phyloP scores from a whole-genome alignment of 2,113 vertebrate species.

The Centrocercus urophasianus region DNA sequence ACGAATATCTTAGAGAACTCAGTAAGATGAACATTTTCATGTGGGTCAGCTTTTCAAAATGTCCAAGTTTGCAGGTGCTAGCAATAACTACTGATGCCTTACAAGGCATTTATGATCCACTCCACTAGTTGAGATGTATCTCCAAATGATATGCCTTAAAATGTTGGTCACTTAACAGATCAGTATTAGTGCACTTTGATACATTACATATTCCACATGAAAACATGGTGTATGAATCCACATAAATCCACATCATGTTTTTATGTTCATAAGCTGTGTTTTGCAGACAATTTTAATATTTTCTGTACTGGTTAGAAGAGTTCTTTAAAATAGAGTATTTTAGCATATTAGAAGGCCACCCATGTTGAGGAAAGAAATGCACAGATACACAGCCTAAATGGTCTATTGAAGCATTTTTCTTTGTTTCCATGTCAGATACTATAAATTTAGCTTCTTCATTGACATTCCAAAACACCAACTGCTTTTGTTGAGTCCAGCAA shows the following conservation, averaged over 20 bases:
- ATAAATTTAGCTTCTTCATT: neutral
- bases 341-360: neutral
- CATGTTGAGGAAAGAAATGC: neutral
- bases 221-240: neutral
- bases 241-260: neutral
- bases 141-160: neutral
- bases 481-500: neutral
- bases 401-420: neutral
- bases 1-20: neutral
- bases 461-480: neutral
- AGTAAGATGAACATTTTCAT: neutral
- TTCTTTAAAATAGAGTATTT: neutral
- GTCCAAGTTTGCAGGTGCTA: neutral
- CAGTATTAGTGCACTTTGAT: neutral
- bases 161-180: neutral
- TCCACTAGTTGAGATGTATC: neutral
- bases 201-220: neutral
- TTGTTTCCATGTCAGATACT: neutral
- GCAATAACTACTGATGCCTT: neutral
- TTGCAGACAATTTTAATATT: neutral
- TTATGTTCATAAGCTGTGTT: neutral
- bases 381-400: neutral
- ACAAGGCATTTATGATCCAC: neutral
- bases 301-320: neutral
- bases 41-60: neutral